Evolutionary conservation across 2,113 vertebrate species (phyloP).

Genomic region (Hyaena hyaena): DNA sequence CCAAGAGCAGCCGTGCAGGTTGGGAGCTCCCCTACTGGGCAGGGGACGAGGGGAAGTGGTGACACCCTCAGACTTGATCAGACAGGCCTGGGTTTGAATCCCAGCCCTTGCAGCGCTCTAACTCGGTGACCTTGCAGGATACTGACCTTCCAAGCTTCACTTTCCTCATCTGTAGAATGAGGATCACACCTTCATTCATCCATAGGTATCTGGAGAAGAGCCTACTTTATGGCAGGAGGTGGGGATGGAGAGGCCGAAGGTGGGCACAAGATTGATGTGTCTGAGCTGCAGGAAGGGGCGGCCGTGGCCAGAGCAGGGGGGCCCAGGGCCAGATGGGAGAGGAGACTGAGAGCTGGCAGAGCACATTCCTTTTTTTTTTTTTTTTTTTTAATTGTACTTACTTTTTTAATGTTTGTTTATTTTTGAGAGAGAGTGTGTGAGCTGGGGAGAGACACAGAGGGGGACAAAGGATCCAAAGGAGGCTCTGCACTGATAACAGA

Average conservation of each 20-base stretch:
- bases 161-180: background rate
- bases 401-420: no score
- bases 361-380: background rate
- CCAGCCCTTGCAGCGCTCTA: background rate
- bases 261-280: background rate
- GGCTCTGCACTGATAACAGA: no score
- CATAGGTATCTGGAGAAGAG: background rate
- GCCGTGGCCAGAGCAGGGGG: accelerated
- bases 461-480: no score
- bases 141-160: background rate
- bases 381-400: no score
- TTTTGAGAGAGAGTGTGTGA: no score
- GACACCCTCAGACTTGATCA: background rate
- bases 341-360: no score
- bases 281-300: background rate
- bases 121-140: background rate
- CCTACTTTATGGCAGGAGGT: background rate
- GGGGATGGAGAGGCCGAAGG: background rate
- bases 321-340: background rate
- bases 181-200: background rate
- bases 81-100: background rate
- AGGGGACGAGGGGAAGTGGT: accelerated
- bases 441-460: no score
- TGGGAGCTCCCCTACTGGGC: background rate
- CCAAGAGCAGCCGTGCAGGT: background rate